Conservation (phyloP, 2,797 vertebrate species). For the Apogon hyalosoma region DNA sequence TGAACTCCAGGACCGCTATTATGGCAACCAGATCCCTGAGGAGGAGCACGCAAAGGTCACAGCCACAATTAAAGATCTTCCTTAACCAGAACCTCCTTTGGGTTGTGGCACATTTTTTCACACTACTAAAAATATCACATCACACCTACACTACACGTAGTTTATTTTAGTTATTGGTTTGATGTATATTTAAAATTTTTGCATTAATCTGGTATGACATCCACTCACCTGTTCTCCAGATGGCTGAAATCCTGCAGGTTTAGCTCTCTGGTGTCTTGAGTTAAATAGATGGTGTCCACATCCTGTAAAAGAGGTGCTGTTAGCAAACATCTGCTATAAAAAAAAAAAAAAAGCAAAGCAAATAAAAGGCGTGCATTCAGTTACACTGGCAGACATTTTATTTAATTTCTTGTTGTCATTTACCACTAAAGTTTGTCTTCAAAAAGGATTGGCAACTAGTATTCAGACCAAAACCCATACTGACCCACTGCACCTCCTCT, state of each 20-base stretch:
- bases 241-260: constrained; percentile 98
- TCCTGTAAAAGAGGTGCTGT: constrained; percentile 81
- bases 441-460: not conserved
- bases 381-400: too few relatives aligned
- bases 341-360: not conserved
- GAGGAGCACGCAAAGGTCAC: constrained; percentile 30
- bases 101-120: not conserved
- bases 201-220: not conserved
- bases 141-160: not conserved
- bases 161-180: not conserved
- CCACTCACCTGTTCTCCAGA: constrained; percentile 92
- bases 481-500: constrained; percentile 98
- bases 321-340: not conserved
- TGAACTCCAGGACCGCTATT: constrained; percentile 95
- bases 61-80: not conserved
- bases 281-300: constrained; percentile 97
- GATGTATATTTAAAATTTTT: not conserved
- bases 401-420: too few relatives aligned
- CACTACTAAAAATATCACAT: constrained; percentile 1
- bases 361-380: not conserved
- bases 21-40: constrained; percentile 96
- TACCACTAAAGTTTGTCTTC: too few relatives aligned
- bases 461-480: constrained; percentile 57
- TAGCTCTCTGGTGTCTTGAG: constrained; percentile 94
- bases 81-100: not conserved